These are phyloP conservation scores for Lapara coniferarum DNA, from an alignment of 2,888 invertebrate genomes.

Conservation along the genomic window DNA sequence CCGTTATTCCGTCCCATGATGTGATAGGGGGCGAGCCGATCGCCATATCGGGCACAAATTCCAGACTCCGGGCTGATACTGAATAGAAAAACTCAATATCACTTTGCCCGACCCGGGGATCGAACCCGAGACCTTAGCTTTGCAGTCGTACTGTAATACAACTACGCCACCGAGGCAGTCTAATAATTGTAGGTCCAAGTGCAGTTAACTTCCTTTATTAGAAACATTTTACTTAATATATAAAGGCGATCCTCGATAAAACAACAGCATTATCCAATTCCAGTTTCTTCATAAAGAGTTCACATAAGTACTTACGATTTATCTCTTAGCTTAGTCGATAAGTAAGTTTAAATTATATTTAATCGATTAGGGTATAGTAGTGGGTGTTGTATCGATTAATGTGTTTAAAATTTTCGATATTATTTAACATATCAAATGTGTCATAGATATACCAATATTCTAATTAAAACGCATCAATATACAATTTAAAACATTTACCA, in stretches of 20 bases:
- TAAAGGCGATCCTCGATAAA: constrained; percentile 2
- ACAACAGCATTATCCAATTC: constrained; percentile 6
- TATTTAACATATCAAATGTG: constrained; percentile 24
- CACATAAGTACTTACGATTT: not conserved
- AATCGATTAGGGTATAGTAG: constrained; percentile 7
- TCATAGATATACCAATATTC: constrained; percentile 16
- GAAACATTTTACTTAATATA: not conserved
- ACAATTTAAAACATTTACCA: constrained; percentile 7
- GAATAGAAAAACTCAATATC: no score
- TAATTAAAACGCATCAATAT: constrained; percentile 8
- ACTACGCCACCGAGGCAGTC: no score
- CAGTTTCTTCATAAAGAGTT: not conserved
- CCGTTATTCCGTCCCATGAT: no score
- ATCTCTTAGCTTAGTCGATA: constrained; percentile 3
- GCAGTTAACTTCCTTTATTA: no score
- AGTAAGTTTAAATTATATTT: not conserved
- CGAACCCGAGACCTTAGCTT: no score
- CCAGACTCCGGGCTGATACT: no score
- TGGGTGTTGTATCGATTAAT: constrained; percentile 16
- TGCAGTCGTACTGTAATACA: no score
- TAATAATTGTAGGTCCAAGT: no score
- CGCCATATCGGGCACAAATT: no score
- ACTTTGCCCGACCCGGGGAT: no score
- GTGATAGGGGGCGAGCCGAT: no score
- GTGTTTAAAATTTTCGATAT: constrained; percentile 1